phyloP scores from a whole-genome alignment of 2,797 vertebrate genomes.

The Gobio occitaniae region DNA sequence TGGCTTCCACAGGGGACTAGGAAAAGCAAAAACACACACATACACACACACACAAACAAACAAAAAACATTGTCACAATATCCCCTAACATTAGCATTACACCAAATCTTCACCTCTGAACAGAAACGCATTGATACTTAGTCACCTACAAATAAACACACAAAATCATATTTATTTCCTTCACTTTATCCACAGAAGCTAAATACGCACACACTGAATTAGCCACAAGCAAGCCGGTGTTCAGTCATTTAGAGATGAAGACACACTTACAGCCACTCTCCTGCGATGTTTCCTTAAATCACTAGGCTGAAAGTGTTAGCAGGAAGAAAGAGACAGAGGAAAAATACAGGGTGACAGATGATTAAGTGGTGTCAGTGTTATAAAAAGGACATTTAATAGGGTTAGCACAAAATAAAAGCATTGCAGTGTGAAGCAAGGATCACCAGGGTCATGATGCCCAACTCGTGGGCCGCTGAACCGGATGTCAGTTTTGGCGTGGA shows the following conservation, averaged over 20 bases:
- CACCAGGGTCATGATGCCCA: conserved; percentile 97
- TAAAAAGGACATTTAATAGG: conserved; percentile 33
- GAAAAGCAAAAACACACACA: conserved; percentile 52
- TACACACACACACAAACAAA: conserved; percentile 4
- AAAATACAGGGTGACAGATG: conserved; percentile 69
- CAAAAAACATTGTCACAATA: not conserved
- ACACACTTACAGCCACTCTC: conserved; percentile 93
- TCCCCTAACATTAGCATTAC: not conserved
- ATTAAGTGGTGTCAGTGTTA: conserved; percentile 56
- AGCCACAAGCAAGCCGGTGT: not conserved
- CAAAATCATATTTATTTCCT: not conserved
- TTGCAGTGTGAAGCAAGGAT: conserved; percentile 61
- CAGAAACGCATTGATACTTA: not conserved
- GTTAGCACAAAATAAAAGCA: not conserved
- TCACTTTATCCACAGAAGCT: not conserved
- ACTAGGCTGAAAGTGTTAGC: conserved; percentile 84
- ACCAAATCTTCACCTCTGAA: not conserved
- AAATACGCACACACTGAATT: not conserved
- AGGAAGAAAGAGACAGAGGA: conserved; percentile 61
- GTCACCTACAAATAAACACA: not conserved
- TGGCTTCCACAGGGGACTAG: conserved; percentile 92
- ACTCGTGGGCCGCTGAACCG: conserved; percentile 89
- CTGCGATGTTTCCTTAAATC: conserved; percentile 96
- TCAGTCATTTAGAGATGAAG: conserved; percentile 55
- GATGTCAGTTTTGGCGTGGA: conserved; percentile 90